phyloP scores from a whole-genome alignment of 2,888 invertebrate genomes.

The Geophilus truncorum region DNA sequence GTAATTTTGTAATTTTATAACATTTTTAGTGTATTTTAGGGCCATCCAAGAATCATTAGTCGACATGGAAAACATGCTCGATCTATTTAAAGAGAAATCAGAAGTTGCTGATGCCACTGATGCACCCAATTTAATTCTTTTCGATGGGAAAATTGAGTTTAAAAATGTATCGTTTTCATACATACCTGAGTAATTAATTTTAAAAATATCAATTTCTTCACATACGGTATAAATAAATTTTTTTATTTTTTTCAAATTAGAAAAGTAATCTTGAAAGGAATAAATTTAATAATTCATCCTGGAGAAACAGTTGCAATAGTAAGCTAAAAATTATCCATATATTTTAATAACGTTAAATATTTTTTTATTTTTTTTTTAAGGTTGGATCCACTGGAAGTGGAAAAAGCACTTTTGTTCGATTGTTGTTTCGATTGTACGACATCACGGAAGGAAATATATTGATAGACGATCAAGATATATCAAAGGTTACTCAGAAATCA shows the following conservation, averaged over 20 bases:
- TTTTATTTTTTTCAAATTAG: not conserved
- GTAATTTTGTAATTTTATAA: not conserved
- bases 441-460: slow-evolving; percentile 47
- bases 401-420: slow-evolving; percentile 53
- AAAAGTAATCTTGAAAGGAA: slow-evolving; percentile 63
- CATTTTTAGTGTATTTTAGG: slow-evolving; percentile 53
- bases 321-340: slow-evolving; percentile 36
- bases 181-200: slow-evolving; percentile 58
- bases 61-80: slow-evolving; percentile 99
- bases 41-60: slow-evolving; percentile 96
- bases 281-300: slow-evolving; percentile 71
- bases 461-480: slow-evolving; percentile 50
- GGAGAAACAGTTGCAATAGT: slow-evolving; percentile 69
- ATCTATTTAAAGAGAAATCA: slow-evolving; percentile 76
- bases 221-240: no score
- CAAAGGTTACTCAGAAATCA: slow-evolving; percentile 50
- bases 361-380: slow-evolving; percentile 46
- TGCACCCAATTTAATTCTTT: slow-evolving; percentile 64
- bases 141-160: slow-evolving; percentile 70
- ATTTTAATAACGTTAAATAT: not conserved
- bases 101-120: slow-evolving; percentile 80
- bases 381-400: slow-evolving; percentile 79
- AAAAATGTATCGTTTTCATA: slow-evolving; percentile 86
- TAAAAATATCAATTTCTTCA: not conserved
- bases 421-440: slow-evolving; percentile 54